Base-by-base conservation (phyloP, 2,888 invertebrate species). In the Acanthacorydalis orientalis region DNA sequence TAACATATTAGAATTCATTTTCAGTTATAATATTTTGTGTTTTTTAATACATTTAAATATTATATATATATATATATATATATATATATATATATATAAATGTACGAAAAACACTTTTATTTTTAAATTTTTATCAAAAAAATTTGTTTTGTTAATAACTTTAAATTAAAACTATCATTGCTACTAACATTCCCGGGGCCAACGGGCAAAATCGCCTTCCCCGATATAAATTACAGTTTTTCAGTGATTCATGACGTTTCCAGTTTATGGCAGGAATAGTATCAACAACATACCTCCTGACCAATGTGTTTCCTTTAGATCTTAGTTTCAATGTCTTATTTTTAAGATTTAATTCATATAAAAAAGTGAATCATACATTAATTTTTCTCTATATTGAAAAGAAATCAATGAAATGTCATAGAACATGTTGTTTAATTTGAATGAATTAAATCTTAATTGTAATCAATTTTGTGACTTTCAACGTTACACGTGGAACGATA, bases 161-260 rank as follows among this genome's bases (percentile, higher is more conserved):
- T 31, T n/a, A 8, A n/a, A 44, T 34, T 12, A 35, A 44, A 11
- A 15, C 4, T 43, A 31, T 43, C 23, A 12, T 43, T 43, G 15
- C 35, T 44, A 12, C 11, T 9, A 44, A 15, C 34, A 14, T 34
- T 9, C n/a, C 10, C 11, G 46, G 47, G 47, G 34, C 23, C 41
- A 47, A 31, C 47, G 31, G 47, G 47, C 47, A 32, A 47, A 12
- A 43, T 47, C 47, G 47, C 47, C 47, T 43, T 37, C 47, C 47
- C 47, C 43, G 15, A 41, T 32, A 9, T 45, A 14, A 12, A n/a
- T 39, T 38, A 7, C 32, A 31, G 15, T 37, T 34, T 45, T 37
- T 9, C 34, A 42, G 16, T 42, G 16, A 14, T 23, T 12, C 11
- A 10, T 10, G n/a, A 10, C 11, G 37, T 37, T 14, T 37, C 37